Evolutionary conservation across 2,888 invertebrate genomes (phyloP), one percentile per base, ranked within the genome.

Genomic region (Halictus ligatus): DNA sequence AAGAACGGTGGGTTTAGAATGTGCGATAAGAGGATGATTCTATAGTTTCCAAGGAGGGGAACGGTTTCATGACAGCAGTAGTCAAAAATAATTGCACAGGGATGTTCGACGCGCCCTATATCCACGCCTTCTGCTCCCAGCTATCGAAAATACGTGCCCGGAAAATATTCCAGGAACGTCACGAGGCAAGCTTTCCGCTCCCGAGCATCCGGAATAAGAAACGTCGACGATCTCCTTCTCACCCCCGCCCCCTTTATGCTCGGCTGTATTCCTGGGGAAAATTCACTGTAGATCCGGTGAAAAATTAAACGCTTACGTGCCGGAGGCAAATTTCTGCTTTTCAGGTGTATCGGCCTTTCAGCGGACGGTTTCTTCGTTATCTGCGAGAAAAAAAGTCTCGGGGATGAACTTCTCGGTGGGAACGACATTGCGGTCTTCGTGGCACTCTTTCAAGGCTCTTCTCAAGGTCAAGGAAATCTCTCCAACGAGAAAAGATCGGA

Each of bases 141-240:
- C n/a, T 40, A 79, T 80, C 75, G 75, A 40, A 21, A 67, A 10
- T 43, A 69, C 67, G 60, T 58, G 75, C 40, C 21, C 8, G 13
- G 60, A 64, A 80, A 74, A 54, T 83, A 75, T 81, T 81, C 60
- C 29, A 25, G 58, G 58, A 75, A 54, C 46, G 21, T 71, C 54
- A 48, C n/a, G 43, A 50, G 21, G 78, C 78, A 54, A 69, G 74
- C 46, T 48, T 54, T 58, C 58, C 75, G 43, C 58, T 43, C 50
- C 40, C 73, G n/a, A 13, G 67, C 50, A 13, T 35, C 7, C 54
- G 21, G 75, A 83, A 75, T 75, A 81, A 75, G 75, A 81, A 60
- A 48, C 71, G 48, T 12, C 40, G 75, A 50, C 78, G 78, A 78
- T 78, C 54, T 50, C 58, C 54, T 50, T 72, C 54, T n/a, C 54